These are phyloP conservation scores for Tricholaema leucomelas DNA, from an alignment of 2,113 vertebrate genomes.

Conservation along the genomic window DNA sequence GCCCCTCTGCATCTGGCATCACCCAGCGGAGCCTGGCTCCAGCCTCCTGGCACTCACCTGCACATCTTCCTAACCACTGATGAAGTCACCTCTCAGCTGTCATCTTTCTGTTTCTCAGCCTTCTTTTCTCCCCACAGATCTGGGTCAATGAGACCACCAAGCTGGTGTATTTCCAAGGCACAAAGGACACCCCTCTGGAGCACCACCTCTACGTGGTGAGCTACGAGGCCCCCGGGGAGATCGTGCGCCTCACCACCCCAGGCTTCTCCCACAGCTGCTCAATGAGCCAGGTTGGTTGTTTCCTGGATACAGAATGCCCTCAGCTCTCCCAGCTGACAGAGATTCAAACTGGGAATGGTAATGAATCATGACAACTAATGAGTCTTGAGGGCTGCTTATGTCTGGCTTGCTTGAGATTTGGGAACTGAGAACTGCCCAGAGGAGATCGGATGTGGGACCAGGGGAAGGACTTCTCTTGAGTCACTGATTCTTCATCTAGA, in stretches of 20 bases:
- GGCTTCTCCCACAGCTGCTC: conserved; percentile 97
- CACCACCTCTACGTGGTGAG: conserved; percentile 95
- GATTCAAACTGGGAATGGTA: not conserved
- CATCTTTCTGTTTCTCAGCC: not conserved
- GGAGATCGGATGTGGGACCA: too few species aligned
- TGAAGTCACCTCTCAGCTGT: not conserved
- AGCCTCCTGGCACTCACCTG: too few species aligned
- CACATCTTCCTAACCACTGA: too few species aligned
- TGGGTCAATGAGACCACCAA: conserved; percentile 94
- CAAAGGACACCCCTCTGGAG: conserved; percentile 92
- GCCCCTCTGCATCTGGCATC: too few species aligned
- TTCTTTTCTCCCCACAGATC: conserved; percentile 77
- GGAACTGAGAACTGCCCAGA: not conserved
- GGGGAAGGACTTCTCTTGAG: too few species aligned
- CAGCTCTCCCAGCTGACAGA: not conserved
- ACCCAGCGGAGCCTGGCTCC: too few species aligned
- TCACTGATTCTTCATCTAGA: too few species aligned
- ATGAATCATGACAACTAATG: not conserved
- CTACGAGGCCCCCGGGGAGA: conserved; percentile 86
- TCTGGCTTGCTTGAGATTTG: not conserved
- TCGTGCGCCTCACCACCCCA: conserved; percentile 88
- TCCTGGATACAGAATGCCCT: not conserved
- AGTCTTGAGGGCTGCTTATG: not conserved
- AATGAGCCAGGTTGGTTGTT: conserved; percentile 87
- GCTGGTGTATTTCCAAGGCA: conserved; percentile 95